Evolutionary conservation across 2,888 invertebrate genomes (phyloP).

Genomic region (Hofmannophila pseudospretella): DNA sequence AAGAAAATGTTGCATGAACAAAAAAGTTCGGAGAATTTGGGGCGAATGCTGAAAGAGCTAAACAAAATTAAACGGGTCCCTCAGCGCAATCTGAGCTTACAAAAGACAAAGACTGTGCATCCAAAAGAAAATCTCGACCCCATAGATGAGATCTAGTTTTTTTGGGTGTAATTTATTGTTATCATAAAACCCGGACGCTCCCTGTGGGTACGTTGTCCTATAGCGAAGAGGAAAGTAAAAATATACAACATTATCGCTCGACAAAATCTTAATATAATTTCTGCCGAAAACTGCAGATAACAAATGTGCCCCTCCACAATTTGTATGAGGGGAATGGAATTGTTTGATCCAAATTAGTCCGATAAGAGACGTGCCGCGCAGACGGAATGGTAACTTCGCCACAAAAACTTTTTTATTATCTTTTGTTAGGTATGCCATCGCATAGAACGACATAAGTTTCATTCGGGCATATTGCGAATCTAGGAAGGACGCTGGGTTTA

Average conservation of each 20-base stretch:
- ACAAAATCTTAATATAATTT: slow-evolving; percentile 73
- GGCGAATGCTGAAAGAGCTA: slow-evolving; percentile 5
- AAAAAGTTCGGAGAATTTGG: neutral
- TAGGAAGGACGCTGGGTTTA: slow-evolving; percentile 26
- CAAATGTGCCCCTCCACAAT: slow-evolving; percentile 63
- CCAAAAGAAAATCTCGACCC: slow-evolving; percentile 41
- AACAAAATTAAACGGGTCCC: slow-evolving; percentile 11
- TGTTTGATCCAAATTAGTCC: slow-evolving; percentile 71
- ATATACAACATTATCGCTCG: slow-evolving; percentile 63
- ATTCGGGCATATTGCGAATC: slow-evolving; percentile 27
- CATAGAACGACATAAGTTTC: slow-evolving; percentile 30
- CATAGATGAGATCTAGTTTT: slow-evolving; percentile 52
- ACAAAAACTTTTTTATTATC: slow-evolving; percentile 58
- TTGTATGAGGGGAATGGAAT: slow-evolving; percentile 60
- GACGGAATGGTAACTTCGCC: slow-evolving; percentile 39
- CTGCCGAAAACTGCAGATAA: slow-evolving; percentile 68
- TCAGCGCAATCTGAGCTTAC: slow-evolving; percentile 1
- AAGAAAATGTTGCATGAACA: slow-evolving; percentile 15
- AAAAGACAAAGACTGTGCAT: slow-evolving; percentile 9
- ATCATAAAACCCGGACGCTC: slow-evolving; percentile 52
- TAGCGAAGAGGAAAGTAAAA: slow-evolving; percentile 50
- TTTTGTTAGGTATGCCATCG: slow-evolving; percentile 29
- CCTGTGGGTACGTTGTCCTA: slow-evolving; percentile 41
- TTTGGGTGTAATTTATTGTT: slow-evolving; percentile 59
- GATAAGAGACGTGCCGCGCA: slow-evolving; percentile 61